Conservation (phyloP, 2,797 vertebrate species). For the Acanthurus lineatus region DNA sequence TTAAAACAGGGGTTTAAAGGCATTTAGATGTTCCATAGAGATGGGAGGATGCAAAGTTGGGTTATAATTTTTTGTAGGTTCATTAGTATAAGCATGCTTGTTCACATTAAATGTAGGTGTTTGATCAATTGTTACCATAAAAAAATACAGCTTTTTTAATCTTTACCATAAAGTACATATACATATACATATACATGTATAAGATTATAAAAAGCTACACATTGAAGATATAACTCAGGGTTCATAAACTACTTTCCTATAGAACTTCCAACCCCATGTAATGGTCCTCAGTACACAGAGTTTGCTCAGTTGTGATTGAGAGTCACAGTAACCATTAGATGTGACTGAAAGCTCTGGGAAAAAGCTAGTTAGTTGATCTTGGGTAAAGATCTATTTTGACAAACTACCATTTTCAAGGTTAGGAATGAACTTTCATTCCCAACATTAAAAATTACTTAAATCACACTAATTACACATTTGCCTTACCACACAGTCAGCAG, state of each 20-base stretch:
- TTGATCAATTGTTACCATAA: too few species aligned
- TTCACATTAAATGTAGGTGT: neutral
- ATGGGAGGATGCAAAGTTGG: too few species aligned
- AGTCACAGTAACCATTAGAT: neutral
- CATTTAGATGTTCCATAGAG: too few species aligned
- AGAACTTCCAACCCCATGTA: too few species aligned
- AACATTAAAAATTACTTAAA: neutral
- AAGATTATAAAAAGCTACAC: too few species aligned
- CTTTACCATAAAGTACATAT: too few species aligned
- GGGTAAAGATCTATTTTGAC: neutral
- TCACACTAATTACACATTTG: neutral
- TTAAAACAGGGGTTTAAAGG: too few species aligned
- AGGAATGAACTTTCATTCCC: neutral
- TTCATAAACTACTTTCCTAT: too few species aligned
- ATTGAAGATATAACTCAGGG: too few species aligned
- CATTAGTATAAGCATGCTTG: neutral
- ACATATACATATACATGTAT: too few species aligned
- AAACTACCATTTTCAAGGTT: neutral
- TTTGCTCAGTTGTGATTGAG: neutral
- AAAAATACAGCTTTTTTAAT: too few species aligned
- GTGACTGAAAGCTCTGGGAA: neutral
- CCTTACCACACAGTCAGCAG: neutral
- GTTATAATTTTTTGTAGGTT: too few species aligned
- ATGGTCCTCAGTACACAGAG: neutral
- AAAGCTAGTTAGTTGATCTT: neutral